phyloP scores from a whole-genome alignment of 1,140 invertebrate genomes.

The Drosophila tristis region DNA sequence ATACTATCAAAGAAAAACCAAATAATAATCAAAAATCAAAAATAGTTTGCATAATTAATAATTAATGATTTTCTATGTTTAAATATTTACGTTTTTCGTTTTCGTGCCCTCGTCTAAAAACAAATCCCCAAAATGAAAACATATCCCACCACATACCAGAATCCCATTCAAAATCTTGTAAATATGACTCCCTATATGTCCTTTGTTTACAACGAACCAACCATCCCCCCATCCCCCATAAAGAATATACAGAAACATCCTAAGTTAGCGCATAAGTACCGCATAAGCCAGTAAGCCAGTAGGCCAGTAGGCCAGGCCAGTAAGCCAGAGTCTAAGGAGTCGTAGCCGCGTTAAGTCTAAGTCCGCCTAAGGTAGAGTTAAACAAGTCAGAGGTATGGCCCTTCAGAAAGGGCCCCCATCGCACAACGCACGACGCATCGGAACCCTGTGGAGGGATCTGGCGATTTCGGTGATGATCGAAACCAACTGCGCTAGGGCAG shows the following conservation, averaged over 20 bases:
- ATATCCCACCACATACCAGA: conserved; percentile 50
- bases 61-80: conserved; percentile 79
- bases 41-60: conserved; percentile 82
- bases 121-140: conserved; percentile 58
- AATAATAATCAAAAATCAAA: conserved; percentile 75
- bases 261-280: conserved; percentile 39
- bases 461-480: conserved; percentile 57
- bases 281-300: conserved; percentile 4
- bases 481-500: conserved; percentile 30
- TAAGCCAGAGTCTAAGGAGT: conserved; percentile 1
- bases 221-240: conserved; percentile 7
- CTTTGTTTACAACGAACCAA: conserved; percentile 71
- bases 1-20: conserved; percentile 24
- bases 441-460: conserved; percentile 34
- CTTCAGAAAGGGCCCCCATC: background rate
- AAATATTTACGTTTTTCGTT: conserved; percentile 77
- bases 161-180: conserved; percentile 70
- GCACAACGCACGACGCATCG: background rate
- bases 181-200: conserved; percentile 78
- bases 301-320: background rate
- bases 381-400: background rate
- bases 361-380: background rate
- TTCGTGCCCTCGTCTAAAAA: conserved; percentile 82
- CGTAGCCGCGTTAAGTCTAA: no score
- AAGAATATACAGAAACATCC: conserved; percentile 36